phyloP scores from a whole-genome alignment of 1,140 invertebrate species.

The Nasonia vitripennis region DNA sequence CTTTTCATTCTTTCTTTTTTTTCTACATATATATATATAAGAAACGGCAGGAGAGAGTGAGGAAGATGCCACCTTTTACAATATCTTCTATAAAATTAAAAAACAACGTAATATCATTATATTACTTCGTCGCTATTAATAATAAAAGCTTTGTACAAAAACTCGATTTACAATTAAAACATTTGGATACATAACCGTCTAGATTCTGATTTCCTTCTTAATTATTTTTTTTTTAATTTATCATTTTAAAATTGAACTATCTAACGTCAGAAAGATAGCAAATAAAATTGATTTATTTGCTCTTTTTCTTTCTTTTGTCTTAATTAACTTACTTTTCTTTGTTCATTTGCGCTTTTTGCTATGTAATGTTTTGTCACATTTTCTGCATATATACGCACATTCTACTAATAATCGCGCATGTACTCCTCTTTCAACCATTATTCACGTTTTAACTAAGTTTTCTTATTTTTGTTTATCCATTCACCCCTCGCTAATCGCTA shows the following conservation, averaged over 20 bases:
- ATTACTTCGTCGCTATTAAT: constrained; percentile 72
- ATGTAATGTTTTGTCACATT: constrained; percentile 50
- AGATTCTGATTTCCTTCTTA: constrained; percentile 61
- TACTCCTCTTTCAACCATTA: constrained; percentile 35
- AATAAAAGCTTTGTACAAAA: constrained; percentile 75
- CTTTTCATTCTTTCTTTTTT: constrained; percentile 46
- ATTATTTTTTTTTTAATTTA: constrained; percentile 51
- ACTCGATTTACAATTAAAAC: constrained; percentile 75
- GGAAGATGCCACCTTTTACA: constrained; percentile 54
- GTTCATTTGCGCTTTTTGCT: constrained; percentile 49
- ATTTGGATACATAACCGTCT: constrained; percentile 71
- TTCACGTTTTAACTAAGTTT: constrained; percentile 42
- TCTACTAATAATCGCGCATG: constrained; percentile 47
- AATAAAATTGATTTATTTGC: constrained; percentile 58
- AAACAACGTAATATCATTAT: constrained; percentile 74
- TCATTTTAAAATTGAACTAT: constrained; percentile 67
- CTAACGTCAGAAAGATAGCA: constrained; percentile 65
- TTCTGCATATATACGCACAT: constrained; percentile 44
- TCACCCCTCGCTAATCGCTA: constrained; percentile 49
- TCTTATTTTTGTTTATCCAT: constrained; percentile 53
- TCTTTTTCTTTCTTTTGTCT: constrained; percentile 49
- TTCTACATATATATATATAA: constrained; percentile 57
- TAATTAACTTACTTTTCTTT: constrained; percentile 53
- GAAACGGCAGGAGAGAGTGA: constrained; percentile 52
- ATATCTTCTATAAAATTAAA: constrained; percentile 72